These are phyloP conservation scores for Saxicola maurus DNA, from an alignment of 2,797 vertebrate genomes.

Conservation along the genomic window DNA sequence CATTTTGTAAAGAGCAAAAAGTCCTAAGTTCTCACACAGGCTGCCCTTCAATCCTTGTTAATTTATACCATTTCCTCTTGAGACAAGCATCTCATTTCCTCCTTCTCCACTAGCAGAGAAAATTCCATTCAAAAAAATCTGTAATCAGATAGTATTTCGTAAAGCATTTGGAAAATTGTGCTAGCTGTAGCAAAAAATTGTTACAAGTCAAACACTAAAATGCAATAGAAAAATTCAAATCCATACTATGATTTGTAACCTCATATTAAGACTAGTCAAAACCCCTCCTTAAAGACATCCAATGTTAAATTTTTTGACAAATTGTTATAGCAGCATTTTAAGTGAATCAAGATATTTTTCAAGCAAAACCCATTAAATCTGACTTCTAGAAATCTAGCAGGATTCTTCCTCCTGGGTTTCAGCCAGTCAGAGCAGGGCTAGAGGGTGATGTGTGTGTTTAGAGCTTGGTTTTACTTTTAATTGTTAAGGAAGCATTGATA, in stretches of 20 bases:
- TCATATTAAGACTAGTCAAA: not conserved
- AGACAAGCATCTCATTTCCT: not conserved
- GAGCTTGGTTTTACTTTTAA: not conserved
- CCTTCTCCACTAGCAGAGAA: not conserved
- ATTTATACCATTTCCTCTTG: not conserved
- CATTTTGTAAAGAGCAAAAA: not conserved
- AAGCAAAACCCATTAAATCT: not conserved
- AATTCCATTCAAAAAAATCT: not conserved
- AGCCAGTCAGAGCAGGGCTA: not conserved
- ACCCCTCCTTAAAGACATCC: not conserved
- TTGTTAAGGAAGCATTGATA: not conserved
- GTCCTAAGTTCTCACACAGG: not conserved
- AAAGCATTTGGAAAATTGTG: not conserved
- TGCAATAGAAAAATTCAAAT: not conserved
- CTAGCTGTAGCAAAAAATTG: not conserved
- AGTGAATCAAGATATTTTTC: not conserved
- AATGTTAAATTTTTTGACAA: not conserved
- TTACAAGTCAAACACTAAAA: not conserved
- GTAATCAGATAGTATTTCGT: not conserved
- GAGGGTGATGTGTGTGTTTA: not conserved
- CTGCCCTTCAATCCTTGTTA: not conserved
- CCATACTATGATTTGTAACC: not conserved
- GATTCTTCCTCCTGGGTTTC: not conserved
- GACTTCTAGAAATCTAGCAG: not conserved
- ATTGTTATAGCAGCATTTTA: not conserved